A percentile compares a stretch with the other conserved stretches of the same genome.
phyloP scores from a whole-genome alignment of 1,140 invertebrate species.

The Augochlora pura region DNA sequence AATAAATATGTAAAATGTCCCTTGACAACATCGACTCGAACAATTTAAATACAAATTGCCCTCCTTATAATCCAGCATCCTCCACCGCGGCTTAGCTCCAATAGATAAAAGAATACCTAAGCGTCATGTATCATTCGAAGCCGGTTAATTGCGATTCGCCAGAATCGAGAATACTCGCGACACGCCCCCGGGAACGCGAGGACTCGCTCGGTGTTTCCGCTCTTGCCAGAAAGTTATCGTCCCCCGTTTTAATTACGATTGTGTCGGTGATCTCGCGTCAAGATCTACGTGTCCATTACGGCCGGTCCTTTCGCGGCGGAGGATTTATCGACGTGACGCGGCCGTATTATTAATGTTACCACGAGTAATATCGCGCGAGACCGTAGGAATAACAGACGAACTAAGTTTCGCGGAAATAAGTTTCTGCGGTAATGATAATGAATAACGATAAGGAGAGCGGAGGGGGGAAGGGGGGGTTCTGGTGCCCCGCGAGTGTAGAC shows the following conservation, averaged over 20 bases:
- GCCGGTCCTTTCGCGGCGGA: background rate
- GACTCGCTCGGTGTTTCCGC: background rate
- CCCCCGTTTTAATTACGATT: background rate
- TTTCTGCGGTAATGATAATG: slow-evolving; percentile 31
- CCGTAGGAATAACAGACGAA: slow-evolving; percentile 14
- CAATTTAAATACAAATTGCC: too few relatives aligned
- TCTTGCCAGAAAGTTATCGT: background rate
- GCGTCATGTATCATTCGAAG: too few relatives aligned
- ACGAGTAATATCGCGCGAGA: slow-evolving; percentile 6
- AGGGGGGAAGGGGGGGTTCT: background rate
- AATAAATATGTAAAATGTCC: too few relatives aligned
- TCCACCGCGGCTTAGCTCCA: too few relatives aligned
- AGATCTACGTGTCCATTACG: background rate
- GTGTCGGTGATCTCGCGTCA: background rate
- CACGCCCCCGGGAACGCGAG: too few relatives aligned
- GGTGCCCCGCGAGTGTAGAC: background rate
- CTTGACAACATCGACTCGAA: too few relatives aligned
- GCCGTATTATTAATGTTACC: slow-evolving; percentile 18
- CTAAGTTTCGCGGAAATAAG: slow-evolving; percentile 27
- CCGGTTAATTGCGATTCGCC: too few relatives aligned
- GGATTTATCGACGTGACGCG: background rate
- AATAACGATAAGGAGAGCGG: slow-evolving; percentile 25
- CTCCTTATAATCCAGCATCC: too few relatives aligned
- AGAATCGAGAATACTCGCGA: too few relatives aligned
- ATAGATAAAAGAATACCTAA: too few relatives aligned